A percentile compares a stretch with the other conserved stretches of the same genome.
Conservation (phyloP, 2,888 invertebrate species). For the Morinoia aosen region DNA sequence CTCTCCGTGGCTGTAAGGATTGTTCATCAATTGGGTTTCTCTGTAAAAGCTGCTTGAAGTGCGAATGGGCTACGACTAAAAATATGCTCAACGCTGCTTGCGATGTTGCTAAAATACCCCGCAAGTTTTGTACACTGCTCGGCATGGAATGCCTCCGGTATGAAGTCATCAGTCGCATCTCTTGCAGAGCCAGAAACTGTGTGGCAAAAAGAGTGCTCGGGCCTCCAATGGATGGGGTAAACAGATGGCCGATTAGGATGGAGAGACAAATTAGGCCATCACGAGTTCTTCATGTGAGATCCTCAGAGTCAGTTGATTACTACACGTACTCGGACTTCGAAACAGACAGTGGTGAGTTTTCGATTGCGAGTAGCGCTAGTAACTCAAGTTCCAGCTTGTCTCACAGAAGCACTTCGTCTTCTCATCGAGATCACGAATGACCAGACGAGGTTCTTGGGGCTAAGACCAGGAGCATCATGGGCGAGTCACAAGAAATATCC, state of each 20-base stretch:
- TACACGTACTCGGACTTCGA: not conserved
- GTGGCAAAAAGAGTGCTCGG: not conserved
- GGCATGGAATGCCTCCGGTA: not conserved
- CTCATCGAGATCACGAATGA: not conserved
- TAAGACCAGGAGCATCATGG: not conserved
- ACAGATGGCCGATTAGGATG: not conserved
- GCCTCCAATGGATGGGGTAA: not conserved
- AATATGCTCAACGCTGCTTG: not conserved
- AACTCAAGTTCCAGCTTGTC: not conserved
- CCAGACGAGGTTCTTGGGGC: not conserved
- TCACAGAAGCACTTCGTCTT: not conserved
- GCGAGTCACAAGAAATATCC: not conserved
- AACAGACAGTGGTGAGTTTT: not conserved
- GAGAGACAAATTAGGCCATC: not conserved
- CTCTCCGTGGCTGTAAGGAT: not conserved
- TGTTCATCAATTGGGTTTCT: not conserved
- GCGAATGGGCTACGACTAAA: not conserved
- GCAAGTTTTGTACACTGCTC: not conserved
- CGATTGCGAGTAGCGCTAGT: not conserved
- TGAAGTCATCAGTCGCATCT: conserved; percentile 27
- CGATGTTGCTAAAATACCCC: not conserved
- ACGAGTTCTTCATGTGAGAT: not conserved
- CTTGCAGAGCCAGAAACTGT: not conserved
- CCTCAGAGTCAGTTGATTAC: not conserved
- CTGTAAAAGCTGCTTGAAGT: not conserved